Evolutionary conservation across 1,140 invertebrate species (phyloP).

Genomic region (Scylla paramamosain): DNA sequence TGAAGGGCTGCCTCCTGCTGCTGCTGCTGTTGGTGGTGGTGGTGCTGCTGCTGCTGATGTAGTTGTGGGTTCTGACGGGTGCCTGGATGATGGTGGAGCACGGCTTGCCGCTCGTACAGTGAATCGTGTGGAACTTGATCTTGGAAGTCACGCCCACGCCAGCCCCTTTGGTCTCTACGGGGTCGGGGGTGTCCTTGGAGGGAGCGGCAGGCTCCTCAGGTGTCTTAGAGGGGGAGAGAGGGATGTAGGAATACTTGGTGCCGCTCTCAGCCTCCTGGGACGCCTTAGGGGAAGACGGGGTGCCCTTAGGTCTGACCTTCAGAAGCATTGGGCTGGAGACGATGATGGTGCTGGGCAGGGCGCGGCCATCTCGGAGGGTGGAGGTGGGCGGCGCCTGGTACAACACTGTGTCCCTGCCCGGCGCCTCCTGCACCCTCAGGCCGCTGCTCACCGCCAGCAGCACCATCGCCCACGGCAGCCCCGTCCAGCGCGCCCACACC

Average conservation of each 20-base stretch:
- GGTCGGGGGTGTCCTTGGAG: not conserved
- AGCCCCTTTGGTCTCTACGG: not conserved
- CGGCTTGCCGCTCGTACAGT: conserved; percentile 41
- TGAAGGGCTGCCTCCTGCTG: conserved; percentile 19
- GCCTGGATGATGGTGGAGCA: conserved; percentile 66
- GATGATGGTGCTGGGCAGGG: conserved; percentile 64
- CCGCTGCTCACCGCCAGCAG: not conserved
- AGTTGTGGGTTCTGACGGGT: not conserved
- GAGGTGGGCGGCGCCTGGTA: conserved; percentile 50
- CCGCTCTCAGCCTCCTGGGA: not conserved
- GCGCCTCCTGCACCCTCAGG: conserved; percentile 32
- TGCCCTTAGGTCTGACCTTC: not conserved
- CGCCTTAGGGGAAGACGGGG: not conserved
- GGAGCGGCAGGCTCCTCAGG: not conserved
- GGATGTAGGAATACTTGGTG: not conserved
- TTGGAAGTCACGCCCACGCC: conserved; percentile 35
- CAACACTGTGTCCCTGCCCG: not conserved
- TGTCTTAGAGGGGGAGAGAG: not conserved
- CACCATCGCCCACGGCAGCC: conserved; percentile 24
- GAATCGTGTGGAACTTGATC: conserved; percentile 56
- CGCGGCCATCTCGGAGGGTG: conserved; percentile 50
- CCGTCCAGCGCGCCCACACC: not conserved
- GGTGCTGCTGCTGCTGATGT: not conserved
- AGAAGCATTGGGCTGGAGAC: conserved; percentile 53
- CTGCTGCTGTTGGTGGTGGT: not conserved